These are phyloP conservation scores for Cyprinella venusta DNA, from an alignment of 2,797 vertebrate genomes.

Conservation along the genomic window DNA sequence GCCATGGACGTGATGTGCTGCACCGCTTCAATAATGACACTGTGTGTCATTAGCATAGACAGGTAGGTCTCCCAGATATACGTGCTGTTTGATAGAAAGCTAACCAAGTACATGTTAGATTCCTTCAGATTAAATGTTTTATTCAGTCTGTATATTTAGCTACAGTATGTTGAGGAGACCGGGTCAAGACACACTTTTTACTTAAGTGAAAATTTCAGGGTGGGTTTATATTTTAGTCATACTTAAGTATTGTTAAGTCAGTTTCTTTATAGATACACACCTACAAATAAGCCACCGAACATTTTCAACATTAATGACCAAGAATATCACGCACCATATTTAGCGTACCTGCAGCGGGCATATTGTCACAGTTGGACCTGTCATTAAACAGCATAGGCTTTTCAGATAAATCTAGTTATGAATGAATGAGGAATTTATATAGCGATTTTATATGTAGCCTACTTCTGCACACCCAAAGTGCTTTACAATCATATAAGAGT, in stretches of 20 bases:
- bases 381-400: not conserved
- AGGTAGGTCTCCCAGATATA: constrained; percentile 78
- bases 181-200: not conserved
- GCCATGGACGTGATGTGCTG: constrained; percentile 99
- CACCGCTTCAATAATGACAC: constrained; percentile 95
- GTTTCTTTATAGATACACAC: not conserved
- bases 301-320: not conserved
- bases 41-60: constrained; percentile 96
- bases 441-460: too few species aligned
- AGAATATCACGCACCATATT: not conserved
- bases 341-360: not conserved
- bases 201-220: not conserved
- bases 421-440: too few species aligned
- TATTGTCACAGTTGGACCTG: not conserved
- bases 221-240: not conserved
- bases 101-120: not conserved
- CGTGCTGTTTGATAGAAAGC: not conserved
- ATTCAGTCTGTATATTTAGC: too few species aligned
- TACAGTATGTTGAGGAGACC: not conserved
- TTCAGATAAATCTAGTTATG: not conserved
- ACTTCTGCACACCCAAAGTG: too few species aligned
- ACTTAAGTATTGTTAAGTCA: not conserved
- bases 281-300: not conserved
- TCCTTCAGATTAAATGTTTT: not conserved
- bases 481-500: too few species aligned